phyloP scores from a whole-genome alignment of 2,797 vertebrate species.

The Chloroceryle amazona region DNA sequence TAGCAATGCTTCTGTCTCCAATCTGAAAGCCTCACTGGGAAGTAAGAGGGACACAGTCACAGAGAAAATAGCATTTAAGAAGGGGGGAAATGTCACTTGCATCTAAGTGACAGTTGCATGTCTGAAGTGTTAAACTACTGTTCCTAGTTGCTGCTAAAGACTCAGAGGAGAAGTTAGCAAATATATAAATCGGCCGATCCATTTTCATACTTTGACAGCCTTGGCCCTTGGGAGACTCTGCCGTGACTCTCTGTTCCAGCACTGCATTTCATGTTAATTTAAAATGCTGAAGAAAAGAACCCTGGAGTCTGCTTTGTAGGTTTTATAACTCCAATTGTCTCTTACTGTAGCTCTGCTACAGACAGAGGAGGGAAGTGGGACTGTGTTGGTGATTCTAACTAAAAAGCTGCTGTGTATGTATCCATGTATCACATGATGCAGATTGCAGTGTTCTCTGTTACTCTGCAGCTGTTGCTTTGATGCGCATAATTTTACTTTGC shows the following conservation, averaged over 20 bases:
- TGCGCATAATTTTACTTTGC: background rate
- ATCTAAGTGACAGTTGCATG: background rate
- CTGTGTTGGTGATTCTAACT: background rate
- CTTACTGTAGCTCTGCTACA: background rate
- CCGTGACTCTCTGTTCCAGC: background rate
- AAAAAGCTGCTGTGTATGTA: background rate
- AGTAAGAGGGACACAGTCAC: background rate
- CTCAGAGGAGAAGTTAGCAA: conserved; percentile 23
- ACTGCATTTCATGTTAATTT: background rate
- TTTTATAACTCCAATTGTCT: background rate
- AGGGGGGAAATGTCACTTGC: background rate
- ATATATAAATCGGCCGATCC: conserved; percentile 34
- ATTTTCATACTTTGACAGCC: conserved; percentile 36
- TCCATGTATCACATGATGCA: fast-evolving
- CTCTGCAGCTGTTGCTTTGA: background rate
- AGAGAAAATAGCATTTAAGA: background rate
- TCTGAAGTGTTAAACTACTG: conserved; percentile 30
- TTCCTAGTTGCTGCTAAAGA: background rate
- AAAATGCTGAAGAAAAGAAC: background rate
- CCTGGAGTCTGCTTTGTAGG: background rate
- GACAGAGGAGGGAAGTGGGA: background rate
- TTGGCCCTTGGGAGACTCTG: conserved; percentile 1
- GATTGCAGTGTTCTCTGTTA: background rate
- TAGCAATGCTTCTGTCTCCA: background rate
- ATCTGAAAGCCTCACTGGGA: background rate